Percentiles rank a stretch among this genome's conserved stretches.
These are phyloP conservation scores for Cyclopterus lumpus DNA, from an alignment of 2,797 vertebrate genomes.

Conservation along the genomic window DNA sequence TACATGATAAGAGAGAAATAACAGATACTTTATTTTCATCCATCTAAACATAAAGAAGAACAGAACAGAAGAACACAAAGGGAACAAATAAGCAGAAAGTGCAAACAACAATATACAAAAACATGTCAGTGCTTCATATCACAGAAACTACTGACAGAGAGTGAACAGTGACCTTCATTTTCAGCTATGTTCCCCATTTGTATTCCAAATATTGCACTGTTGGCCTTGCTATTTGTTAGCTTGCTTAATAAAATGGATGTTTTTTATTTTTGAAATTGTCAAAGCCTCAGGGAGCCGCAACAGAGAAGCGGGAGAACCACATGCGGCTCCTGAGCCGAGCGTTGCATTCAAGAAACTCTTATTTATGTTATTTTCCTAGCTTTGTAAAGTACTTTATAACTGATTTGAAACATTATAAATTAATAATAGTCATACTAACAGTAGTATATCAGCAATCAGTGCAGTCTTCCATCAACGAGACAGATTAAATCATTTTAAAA, in stretches of 20 bases:
- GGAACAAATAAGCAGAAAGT: background rate
- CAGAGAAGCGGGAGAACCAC: too few relatives aligned
- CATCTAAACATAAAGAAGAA: background rate
- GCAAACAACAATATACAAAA: background rate
- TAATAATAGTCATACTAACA: too few relatives aligned
- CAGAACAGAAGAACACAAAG: background rate
- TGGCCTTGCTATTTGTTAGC: background rate
- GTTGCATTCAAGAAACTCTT: background rate
- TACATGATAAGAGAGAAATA: background rate
- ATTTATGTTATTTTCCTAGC: background rate
- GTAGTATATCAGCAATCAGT: background rate
- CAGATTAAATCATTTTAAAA: background rate
- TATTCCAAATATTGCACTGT: background rate
- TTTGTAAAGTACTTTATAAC: background rate
- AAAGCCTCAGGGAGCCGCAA: too few relatives aligned
- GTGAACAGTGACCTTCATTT: background rate
- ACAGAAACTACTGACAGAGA: background rate
- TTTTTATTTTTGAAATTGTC: too few relatives aligned
- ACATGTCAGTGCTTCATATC: background rate
- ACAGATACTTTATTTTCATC: background rate
- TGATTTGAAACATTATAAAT: background rate
- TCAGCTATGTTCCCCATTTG: background rate
- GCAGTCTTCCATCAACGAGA: background rate
- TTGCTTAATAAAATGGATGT: background rate
- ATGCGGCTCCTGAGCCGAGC: too few relatives aligned